Conservation (phyloP, 2,113 vertebrate genomes). For the Corythornis cristatus region DNA sequence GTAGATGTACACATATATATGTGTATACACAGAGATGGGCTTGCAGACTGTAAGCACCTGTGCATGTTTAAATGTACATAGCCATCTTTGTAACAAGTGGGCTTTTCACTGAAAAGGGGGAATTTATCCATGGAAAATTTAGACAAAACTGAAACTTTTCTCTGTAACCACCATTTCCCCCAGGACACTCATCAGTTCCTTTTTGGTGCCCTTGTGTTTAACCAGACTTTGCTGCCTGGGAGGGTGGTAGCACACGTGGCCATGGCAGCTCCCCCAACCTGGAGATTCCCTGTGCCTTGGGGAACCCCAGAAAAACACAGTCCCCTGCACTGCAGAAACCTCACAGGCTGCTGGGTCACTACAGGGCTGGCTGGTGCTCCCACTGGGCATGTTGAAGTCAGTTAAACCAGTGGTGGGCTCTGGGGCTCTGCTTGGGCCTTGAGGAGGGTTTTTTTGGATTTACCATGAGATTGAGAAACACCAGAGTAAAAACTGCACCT, state of each 20-base stretch:
- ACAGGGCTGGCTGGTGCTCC: neutral
- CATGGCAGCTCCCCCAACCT: neutral
- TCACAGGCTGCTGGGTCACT: neutral
- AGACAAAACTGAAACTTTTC: neutral
- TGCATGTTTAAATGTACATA: neutral
- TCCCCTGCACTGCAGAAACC: accelerated
- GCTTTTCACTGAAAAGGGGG: conserved; percentile 14
- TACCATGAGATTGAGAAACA: neutral
- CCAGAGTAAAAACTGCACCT: accelerated
- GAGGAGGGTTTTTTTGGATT: neutral
- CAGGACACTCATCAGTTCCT: neutral
- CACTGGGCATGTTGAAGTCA: neutral
- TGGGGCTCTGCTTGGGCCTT: neutral
- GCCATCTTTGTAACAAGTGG: neutral
- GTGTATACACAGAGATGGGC: neutral
- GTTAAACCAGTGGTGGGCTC: neutral
- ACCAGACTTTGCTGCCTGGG: neutral
- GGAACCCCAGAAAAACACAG: neutral
- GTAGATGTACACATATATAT: neutral
- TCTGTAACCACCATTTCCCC: neutral
- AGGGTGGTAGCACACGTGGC: neutral
- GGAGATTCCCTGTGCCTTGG: accelerated
- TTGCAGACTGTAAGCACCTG: neutral
- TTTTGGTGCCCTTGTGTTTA: neutral
- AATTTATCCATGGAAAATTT: neutral